Conservation (phyloP, 2,888 invertebrate species). For the Xestia xanthographa region DNA sequence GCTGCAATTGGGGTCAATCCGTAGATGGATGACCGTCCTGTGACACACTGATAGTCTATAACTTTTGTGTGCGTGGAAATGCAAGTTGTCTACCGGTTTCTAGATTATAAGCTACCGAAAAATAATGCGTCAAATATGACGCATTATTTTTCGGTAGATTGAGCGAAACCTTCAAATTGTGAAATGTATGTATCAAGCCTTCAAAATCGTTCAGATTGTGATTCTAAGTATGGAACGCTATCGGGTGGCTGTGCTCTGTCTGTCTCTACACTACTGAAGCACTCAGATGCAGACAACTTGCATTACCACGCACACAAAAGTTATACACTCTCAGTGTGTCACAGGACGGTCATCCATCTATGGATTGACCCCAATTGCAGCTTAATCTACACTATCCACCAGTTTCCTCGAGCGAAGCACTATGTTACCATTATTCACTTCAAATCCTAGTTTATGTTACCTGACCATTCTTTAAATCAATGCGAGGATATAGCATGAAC, state of each 20-base stretch:
- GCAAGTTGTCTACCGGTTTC: too few species aligned
- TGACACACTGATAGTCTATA: too few species aligned
- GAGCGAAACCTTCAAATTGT: too few species aligned
- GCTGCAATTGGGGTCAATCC: too few species aligned
- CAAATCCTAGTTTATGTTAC: conserved; percentile 6
- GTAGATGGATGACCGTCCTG: too few species aligned
- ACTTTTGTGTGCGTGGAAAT: too few species aligned
- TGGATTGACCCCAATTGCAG: background rate
- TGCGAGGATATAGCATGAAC: background rate
- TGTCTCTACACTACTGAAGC: background rate
- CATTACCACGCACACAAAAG: background rate
- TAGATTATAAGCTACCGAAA: too few species aligned
- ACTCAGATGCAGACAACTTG: background rate
- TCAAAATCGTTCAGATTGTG: too few species aligned
- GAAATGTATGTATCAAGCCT: too few species aligned
- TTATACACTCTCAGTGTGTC: background rate
- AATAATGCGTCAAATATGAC: too few species aligned
- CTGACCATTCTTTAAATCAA: background rate
- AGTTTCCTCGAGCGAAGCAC: background rate
- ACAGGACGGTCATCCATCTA: background rate
- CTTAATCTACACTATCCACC: conserved; percentile 13
- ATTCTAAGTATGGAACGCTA: background rate
- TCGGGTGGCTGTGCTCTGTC: background rate
- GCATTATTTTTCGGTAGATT: too few species aligned
- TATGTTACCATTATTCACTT: background rate